These are phyloP conservation scores for Harlomillsia oculata DNA, from an alignment of 1,140 invertebrate genomes.

Conservation along the genomic window DNA sequence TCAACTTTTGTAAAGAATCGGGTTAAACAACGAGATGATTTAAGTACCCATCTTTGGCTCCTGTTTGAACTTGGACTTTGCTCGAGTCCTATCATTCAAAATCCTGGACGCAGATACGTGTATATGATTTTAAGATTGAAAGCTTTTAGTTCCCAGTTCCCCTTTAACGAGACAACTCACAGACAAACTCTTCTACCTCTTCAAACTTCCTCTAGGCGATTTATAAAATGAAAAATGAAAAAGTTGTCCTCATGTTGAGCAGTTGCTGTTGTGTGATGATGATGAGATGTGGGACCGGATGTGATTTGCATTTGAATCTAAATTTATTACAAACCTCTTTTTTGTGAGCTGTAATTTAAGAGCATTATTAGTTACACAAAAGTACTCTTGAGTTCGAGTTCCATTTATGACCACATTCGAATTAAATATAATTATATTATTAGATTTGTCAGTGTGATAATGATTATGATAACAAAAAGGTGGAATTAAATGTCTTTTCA, in stretches of 20 bases:
- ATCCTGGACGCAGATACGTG: no score
- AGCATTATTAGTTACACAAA: neutral
- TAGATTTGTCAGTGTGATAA: neutral
- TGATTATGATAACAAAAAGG: neutral
- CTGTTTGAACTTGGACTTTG: no score
- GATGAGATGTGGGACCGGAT: constrained; percentile 5
- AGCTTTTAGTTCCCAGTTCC: neutral
- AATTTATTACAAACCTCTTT: neutral
- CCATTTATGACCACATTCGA: neutral
- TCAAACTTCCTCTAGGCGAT: neutral
- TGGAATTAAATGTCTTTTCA: constrained; percentile 2
- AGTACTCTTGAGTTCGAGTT: neutral
- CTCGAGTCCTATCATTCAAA: no score
- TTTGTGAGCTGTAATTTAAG: neutral
- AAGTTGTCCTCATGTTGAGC: neutral
- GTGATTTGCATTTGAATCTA: constrained; percentile 10
- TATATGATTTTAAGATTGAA: no score
- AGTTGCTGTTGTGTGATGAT: neutral
- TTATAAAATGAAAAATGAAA: neutral
- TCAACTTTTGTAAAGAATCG: no score
- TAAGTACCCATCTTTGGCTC: no score
- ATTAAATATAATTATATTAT: neutral
- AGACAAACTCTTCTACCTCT: neutral
- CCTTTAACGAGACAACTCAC: neutral
- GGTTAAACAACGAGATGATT: no score